These are phyloP conservation scores for Hydraecia micacea DNA, from an alignment of 2,888 invertebrate species.

Conservation along the genomic window DNA sequence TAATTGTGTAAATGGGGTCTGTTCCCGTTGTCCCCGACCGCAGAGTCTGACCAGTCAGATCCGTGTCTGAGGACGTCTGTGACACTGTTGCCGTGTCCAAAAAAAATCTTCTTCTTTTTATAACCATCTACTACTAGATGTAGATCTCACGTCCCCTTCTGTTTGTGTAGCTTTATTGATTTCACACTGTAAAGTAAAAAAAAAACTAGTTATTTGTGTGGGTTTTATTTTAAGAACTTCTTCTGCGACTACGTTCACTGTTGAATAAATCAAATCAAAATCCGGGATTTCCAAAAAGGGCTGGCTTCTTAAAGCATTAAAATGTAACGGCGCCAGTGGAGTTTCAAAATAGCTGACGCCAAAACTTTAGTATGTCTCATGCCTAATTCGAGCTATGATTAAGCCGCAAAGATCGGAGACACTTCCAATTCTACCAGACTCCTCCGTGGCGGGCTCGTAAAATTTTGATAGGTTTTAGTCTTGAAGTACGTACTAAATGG, in stretches of 20 bases:
- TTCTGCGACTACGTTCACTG: neutral
- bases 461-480: slow-evolving; percentile 58
- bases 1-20: no score
- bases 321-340: neutral
- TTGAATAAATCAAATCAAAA: slow-evolving; percentile 5
- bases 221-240: neutral
- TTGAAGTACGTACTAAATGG: slow-evolving; percentile 48
- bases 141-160: neutral
- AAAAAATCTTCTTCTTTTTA: neutral
- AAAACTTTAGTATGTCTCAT: slow-evolving; percentile 21
- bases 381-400: slow-evolving; percentile 48
- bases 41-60: neutral
- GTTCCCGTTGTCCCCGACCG: no score
- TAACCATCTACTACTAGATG: neutral
- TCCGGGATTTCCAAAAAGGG: slow-evolving; percentile 13
- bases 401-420: slow-evolving; percentile 59
- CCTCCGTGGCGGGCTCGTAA: slow-evolving; percentile 64
- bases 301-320: neutral
- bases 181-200: neutral
- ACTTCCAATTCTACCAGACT: slow-evolving; percentile 59
- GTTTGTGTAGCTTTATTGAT: neutral
- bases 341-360: slow-evolving; percentile 29
- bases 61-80: no score
- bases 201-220: neutral
- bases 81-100: neutral